phyloP scores from a whole-genome alignment of 2,113 vertebrate genomes.

The Eudyptes chrysolophus region DNA sequence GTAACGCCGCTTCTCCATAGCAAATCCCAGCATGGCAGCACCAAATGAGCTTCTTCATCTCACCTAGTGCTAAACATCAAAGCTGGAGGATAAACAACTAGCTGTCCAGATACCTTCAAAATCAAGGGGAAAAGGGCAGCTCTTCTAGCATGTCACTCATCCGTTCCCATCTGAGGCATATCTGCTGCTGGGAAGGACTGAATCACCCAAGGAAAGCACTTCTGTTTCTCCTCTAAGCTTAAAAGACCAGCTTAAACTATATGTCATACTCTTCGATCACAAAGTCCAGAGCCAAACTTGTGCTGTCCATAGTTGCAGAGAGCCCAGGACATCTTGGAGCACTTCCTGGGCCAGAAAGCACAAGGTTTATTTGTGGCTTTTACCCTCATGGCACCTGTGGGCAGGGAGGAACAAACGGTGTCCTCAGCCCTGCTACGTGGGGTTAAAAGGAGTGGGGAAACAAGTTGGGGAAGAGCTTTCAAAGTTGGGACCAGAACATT shows the following conservation, averaged over 20 bases:
- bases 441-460: background rate
- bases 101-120: background rate
- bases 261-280: no score
- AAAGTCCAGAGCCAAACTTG: background rate
- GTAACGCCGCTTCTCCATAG: accelerated
- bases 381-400: background rate
- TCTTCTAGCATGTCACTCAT: background rate
- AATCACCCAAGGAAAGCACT: background rate
- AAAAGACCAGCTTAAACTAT: background rate
- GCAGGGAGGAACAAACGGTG: accelerated
- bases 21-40: background rate
- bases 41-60: background rate
- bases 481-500: background rate
- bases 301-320: background rate
- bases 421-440: background rate
- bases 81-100: background rate
- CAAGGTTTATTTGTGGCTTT: background rate
- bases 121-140: background rate
- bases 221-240: background rate
- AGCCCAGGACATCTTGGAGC: accelerated
- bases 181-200: background rate
- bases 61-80: background rate
- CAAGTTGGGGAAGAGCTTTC: background rate
- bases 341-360: background rate
- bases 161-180: background rate